A percentile compares a stretch with the other conserved stretches of the same genome.
Conservation (phyloP, 1,140 invertebrate species). For the Musca domestica region DNA sequence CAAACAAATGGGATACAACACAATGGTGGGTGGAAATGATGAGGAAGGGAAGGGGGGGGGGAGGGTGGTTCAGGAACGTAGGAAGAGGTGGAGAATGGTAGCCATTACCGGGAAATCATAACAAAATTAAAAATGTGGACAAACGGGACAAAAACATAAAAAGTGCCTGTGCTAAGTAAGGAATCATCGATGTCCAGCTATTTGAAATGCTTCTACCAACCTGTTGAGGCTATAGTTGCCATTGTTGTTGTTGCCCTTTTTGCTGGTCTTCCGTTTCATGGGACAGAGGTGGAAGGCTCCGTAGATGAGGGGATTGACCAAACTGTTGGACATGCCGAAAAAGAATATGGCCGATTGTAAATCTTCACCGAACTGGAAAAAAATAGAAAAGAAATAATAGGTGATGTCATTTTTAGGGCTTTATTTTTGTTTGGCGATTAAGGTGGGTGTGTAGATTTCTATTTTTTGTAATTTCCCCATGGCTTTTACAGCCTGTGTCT, state of each 20-base stretch:
- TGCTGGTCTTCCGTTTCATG: conserved; percentile 36
- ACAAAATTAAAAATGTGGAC: no score
- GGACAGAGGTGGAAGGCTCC: conserved; percentile 80
- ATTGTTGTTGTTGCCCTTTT: conserved; percentile 43
- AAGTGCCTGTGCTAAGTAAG: no score
- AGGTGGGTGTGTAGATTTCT: no score
- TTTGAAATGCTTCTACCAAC: conserved; percentile 26
- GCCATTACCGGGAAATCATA: no score
- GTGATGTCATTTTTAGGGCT: no score
- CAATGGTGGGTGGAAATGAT: conserved; percentile 12
- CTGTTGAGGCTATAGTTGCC: conserved; percentile 45
- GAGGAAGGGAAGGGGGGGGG: background rate
- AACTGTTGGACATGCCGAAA: conserved; percentile 84
- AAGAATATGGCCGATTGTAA: conserved; percentile 71
- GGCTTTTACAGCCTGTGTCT: no score
- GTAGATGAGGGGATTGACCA: conserved; percentile 85
- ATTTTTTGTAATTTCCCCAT: no score
- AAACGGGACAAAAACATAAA: no score
- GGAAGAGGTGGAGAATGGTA: background rate
- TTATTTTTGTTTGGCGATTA: no score
- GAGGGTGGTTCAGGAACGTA: background rate
- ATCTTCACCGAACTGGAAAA: conserved; percentile 60
- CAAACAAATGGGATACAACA: conserved; percentile 16
- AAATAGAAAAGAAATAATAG: background rate
- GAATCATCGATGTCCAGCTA: background rate